These are phyloP conservation scores for Calcarius lapponicus DNA, from an alignment of 2,797 vertebrate genomes.

Conservation along the genomic window DNA sequence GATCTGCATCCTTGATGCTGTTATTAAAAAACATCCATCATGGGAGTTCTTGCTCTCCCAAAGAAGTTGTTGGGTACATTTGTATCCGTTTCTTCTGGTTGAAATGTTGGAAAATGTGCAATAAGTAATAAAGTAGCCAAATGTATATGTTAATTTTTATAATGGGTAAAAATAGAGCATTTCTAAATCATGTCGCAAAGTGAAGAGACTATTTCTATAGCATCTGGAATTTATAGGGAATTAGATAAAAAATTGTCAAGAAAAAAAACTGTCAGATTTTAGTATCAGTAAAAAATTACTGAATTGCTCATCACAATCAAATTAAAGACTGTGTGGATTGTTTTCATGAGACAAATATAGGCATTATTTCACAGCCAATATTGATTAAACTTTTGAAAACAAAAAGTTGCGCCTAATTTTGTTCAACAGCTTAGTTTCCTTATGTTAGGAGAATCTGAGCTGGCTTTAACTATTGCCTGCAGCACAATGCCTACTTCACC, in stretches of 20 bases:
- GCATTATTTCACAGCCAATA: not conserved
- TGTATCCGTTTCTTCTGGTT: not conserved
- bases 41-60: not conserved
- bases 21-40: conserved; percentile 62
- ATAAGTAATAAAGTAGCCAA: not conserved
- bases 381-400: not conserved
- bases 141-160: not conserved
- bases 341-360: not conserved
- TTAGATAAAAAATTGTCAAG: not conserved
- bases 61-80: not conserved
- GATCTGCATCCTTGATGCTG: not conserved
- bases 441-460: not conserved
- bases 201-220: not conserved
- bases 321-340: not conserved
- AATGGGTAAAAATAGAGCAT: not conserved
- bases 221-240: not conserved
- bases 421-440: not conserved
- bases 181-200: not conserved
- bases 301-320: not conserved
- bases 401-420: not conserved
- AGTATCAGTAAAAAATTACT: not conserved
- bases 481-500: not conserved
- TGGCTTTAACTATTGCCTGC: not conserved
- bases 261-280: not conserved
- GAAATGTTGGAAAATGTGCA: not conserved